Evolutionary conservation across 2,797 vertebrate genomes (phyloP).

Genomic region (Gila robusta): DNA sequence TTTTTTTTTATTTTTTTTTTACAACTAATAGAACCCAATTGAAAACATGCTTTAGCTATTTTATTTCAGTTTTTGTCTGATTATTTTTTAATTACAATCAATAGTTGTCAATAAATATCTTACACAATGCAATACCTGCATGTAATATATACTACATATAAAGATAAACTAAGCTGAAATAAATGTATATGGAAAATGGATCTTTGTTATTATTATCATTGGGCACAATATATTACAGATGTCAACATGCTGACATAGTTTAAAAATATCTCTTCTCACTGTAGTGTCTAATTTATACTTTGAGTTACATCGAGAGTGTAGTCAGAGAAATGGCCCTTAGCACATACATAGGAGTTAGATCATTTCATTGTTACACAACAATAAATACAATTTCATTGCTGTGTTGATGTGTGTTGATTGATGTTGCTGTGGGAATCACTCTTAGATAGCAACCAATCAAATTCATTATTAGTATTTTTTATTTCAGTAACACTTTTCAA

Average conservation of each 20-base stretch:
- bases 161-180: background rate
- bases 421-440: background rate
- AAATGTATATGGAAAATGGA: background rate
- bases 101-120: background rate
- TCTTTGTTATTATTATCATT: constrained; percentile 16
- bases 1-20: background rate
- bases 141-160: background rate
- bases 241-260: background rate
- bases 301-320: constrained; percentile 5
- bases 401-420: too few relatives aligned
- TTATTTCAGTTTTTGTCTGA: background rate
- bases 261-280: constrained; percentile 22
- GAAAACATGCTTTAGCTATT: background rate
- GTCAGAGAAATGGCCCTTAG: constrained; percentile 33
- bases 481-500: background rate
- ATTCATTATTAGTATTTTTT: background rate
- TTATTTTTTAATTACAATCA: background rate
- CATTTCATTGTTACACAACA: constrained; percentile 3
- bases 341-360: constrained; percentile 17
- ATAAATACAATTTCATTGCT: background rate
- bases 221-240: background rate
- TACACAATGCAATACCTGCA: background rate
- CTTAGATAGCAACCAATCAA: background rate
- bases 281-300: constrained; percentile 21
- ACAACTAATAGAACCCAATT: background rate